These are phyloP conservation scores for Lasiurus borealis DNA, from an alignment of 2,113 vertebrate genomes.

Conservation along the genomic window DNA sequence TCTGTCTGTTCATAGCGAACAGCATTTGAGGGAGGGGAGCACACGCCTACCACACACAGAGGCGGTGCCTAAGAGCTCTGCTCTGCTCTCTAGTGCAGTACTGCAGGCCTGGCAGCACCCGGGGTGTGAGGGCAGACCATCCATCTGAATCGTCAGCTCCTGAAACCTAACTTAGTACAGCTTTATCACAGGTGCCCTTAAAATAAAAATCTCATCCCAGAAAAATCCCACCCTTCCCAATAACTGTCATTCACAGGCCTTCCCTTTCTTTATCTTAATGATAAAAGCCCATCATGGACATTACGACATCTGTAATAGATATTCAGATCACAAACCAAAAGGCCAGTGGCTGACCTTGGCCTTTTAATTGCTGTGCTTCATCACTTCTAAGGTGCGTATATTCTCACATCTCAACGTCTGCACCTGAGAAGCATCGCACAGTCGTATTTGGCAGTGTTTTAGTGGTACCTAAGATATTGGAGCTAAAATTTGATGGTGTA, in stretches of 20 bases:
- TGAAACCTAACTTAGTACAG: background rate
- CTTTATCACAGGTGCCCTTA: background rate
- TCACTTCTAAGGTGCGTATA: background rate
- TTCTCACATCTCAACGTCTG: slow-evolving; percentile 5
- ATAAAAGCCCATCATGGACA: background rate
- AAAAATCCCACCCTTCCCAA: background rate
- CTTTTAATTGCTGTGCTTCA: background rate
- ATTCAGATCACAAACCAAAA: background rate
- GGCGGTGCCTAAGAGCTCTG: background rate
- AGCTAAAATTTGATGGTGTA: slow-evolving; percentile 49
- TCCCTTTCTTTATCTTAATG: background rate
- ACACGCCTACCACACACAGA: background rate
- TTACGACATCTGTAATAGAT: background rate
- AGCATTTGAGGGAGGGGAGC: background rate
- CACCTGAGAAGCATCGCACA: background rate
- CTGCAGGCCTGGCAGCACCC: background rate
- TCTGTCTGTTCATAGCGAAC: background rate
- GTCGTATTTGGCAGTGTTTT: background rate
- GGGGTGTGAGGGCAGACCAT: background rate
- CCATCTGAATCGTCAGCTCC: background rate
- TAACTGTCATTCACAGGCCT: background rate
- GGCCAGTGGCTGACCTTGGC: background rate
- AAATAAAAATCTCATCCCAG: background rate
- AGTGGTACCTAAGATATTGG: background rate
- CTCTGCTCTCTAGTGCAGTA: background rate